Conservation (phyloP, 2,113 vertebrate species). For the Heterotis niloticus region DNA sequence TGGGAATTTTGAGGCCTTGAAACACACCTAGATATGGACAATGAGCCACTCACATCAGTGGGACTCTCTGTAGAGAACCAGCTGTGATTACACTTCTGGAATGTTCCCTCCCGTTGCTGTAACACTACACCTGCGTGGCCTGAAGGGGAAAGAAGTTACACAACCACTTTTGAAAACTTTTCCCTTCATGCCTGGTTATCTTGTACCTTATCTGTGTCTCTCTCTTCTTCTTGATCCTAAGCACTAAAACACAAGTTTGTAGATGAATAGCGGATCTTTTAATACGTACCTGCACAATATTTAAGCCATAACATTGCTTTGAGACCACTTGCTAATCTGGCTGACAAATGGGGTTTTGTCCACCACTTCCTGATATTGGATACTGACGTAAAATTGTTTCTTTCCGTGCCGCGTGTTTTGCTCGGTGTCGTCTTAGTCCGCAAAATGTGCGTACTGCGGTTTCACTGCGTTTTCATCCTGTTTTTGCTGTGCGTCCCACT, state of each 20-base stretch:
- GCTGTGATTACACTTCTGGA: conserved; percentile 31
- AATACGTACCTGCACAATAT: not conserved
- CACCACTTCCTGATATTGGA: too few species aligned
- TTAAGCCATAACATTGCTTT: not conserved
- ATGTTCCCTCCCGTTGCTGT: conserved; percentile 30
- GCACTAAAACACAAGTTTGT: not conserved
- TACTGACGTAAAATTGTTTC: too few species aligned
- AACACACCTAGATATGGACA: conserved; percentile 2
- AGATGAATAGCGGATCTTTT: not conserved
- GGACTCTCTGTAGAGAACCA: conserved; percentile 27
- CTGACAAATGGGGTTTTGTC: too few species aligned
- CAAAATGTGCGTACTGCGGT: not conserved
- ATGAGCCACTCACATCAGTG: conserved; percentile 12
- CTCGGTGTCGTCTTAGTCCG: not conserved
- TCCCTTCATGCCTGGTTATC: not conserved
- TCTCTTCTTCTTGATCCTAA: not conserved
- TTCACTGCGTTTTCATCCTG: not conserved
- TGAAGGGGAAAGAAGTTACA: conserved; percentile 11
- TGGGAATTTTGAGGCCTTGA: conserved; percentile 22
- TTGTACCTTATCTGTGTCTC: not conserved
- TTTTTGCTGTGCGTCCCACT: not conserved
- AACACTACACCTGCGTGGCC: conserved; percentile 28
- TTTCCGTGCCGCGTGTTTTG: not conserved
- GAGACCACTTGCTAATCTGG: too few species aligned
- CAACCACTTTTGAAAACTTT: not conserved